A percentile compares a stretch with the other conserved stretches of the same genome.
Evolutionary conservation across 2,113 vertebrate species (phyloP).

Genomic region (Meles meles): DNA sequence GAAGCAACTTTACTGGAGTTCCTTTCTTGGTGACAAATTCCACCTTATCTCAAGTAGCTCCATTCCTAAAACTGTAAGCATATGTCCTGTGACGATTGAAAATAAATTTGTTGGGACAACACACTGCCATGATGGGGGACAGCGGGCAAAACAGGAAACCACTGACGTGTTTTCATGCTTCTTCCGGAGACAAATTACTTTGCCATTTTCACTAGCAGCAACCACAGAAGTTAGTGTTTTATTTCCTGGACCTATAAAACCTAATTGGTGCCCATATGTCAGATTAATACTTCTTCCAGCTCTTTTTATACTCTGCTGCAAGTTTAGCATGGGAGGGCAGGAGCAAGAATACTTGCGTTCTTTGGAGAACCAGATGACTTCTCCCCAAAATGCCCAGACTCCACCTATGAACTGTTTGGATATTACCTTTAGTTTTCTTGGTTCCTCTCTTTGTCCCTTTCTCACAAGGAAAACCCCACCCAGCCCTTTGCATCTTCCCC

Average conservation of each 20-base stretch:
- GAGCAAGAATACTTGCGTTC: not conserved
- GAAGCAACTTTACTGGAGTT: slow-evolving; percentile 61
- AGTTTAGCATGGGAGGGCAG: not conserved
- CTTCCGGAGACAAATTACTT: slow-evolving; percentile 60
- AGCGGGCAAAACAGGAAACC: slow-evolving; percentile 40
- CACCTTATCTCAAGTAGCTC: slow-evolving; percentile 61
- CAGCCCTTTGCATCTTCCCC: not conserved
- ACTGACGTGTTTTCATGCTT: not conserved
- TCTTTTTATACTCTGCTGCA: slow-evolving; percentile 24
- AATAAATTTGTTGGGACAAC: slow-evolving; percentile 64
- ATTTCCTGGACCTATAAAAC: slow-evolving; percentile 47
- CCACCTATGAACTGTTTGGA: not conserved
- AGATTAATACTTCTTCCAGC: slow-evolving; percentile 38
- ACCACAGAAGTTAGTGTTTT: slow-evolving; percentile 41
- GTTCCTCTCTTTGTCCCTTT: not conserved
- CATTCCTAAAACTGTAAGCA: slow-evolving; percentile 75
- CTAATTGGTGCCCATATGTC: slow-evolving; percentile 57
- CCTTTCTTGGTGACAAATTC: slow-evolving; percentile 65
- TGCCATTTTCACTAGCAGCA: slow-evolving; percentile 48
- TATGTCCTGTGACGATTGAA: slow-evolving; percentile 55
- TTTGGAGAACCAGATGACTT: not conserved
- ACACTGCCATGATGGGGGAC: slow-evolving; percentile 35
- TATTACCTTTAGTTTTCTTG: not conserved
- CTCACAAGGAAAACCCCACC: not conserved
- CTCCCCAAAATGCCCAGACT: not conserved